A percentile compares a stretch with the other conserved stretches of the same genome.
These are phyloP conservation scores for Cebus imitator DNA, from an alignment of 2,113 vertebrate genomes.

Conservation along the genomic window DNA sequence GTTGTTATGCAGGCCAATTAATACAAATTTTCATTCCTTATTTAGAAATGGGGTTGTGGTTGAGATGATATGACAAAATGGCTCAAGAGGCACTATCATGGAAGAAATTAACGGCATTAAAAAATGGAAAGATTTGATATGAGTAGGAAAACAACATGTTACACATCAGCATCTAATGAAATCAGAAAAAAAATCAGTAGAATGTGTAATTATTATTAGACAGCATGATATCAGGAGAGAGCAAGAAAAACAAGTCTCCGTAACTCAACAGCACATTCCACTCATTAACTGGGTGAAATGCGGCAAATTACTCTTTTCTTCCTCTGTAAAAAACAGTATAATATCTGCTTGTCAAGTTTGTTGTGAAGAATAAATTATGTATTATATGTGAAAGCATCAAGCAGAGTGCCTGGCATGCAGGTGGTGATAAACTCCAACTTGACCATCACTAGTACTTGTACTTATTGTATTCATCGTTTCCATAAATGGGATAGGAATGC, in stretches of 20 bases:
- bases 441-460: neutral
- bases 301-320: neutral
- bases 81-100: neutral
- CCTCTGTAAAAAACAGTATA: neutral
- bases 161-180: neutral
- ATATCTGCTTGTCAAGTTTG: neutral
- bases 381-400: neutral
- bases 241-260: neutral
- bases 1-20: neutral
- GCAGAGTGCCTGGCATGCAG: neutral
- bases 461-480: neutral
- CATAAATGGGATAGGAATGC: neutral
- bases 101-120: neutral
- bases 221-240: neutral
- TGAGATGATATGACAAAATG: neutral
- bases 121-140: neutral
- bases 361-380: neutral
- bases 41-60: neutral
- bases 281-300: neutral
- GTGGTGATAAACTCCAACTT: neutral
- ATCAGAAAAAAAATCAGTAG: neutral
- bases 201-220: neutral
- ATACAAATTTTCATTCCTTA: slow-evolving; percentile 29
- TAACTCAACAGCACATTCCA: neutral
- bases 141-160: neutral